phyloP scores from a whole-genome alignment of 1,140 invertebrate genomes.

The Drosophila athabasca region DNA sequence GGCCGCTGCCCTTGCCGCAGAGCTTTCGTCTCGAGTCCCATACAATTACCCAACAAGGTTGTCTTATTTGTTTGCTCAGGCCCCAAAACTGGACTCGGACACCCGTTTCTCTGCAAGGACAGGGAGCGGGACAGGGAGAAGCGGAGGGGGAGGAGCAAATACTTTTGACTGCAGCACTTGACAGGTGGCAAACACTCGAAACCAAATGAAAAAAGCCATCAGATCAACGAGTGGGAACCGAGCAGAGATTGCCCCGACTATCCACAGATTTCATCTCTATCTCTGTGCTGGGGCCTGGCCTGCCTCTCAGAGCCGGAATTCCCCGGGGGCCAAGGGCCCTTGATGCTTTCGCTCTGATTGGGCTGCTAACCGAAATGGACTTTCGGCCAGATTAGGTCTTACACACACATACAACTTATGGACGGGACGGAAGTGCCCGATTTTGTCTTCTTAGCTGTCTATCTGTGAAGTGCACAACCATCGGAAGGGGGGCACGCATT shows the following conservation, averaged over 20 bases:
- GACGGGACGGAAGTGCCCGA: background rate
- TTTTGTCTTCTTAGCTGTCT: conserved; percentile 17
- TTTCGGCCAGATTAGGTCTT: conserved; percentile 50
- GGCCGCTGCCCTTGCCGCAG: conserved; percentile 31
- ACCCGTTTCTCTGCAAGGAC: too few relatives aligned
- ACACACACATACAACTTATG: too few relatives aligned
- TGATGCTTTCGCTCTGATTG: conserved; percentile 66
- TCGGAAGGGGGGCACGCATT: conserved; percentile 45
- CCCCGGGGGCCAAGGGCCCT: background rate
- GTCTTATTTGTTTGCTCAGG: conserved; percentile 33
- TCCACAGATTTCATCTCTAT: conserved; percentile 6
- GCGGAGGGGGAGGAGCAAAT: conserved; percentile 13
- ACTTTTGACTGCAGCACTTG: conserved; percentile 66
- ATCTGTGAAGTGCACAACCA: conserved; percentile 46
- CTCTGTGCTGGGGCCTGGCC: too few relatives aligned
- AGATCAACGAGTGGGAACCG: conserved; percentile 32
- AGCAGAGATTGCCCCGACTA: background rate
- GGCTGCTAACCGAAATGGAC: conserved; percentile 31
- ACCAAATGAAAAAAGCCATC: conserved; percentile 58
- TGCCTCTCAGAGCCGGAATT: conserved; percentile 3
- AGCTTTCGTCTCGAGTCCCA: background rate
- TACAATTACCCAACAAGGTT: conserved; percentile 15
- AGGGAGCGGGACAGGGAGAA: too few relatives aligned
- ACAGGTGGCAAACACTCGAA: conserved; percentile 64
- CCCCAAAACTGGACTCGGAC: conserved; percentile 19